Conservation (phyloP, 2,797 vertebrate species). For the Typhlichthys subterraneus region DNA sequence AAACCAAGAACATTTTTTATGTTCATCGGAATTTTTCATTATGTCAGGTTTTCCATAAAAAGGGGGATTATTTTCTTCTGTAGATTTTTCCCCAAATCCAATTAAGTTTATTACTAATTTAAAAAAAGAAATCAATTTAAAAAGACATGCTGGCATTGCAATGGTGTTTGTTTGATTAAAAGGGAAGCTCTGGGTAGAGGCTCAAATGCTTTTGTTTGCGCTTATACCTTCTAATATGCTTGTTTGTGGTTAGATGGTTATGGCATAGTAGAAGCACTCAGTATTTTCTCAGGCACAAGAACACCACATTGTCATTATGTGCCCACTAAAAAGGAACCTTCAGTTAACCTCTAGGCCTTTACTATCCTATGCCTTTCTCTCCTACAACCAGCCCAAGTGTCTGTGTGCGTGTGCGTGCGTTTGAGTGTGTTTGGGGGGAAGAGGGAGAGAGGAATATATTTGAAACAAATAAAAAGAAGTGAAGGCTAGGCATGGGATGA, state of each 20-base stretch:
- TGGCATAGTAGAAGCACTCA: conserved; percentile 58
- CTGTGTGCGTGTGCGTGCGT: conserved; percentile 6
- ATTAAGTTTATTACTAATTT: conserved; percentile 38
- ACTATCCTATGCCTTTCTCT: conserved; percentile 39
- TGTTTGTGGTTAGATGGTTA: conserved; percentile 72
- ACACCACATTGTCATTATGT: conserved; percentile 77
- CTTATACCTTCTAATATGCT: conserved; percentile 57
- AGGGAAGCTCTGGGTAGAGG: conserved; percentile 40
- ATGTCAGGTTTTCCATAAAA: conserved; percentile 13
- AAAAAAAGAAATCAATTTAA: conserved; percentile 18
- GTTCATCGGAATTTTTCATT: background rate
- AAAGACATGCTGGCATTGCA: background rate
- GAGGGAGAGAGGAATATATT: conserved; percentile 65
- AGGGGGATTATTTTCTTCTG: background rate
- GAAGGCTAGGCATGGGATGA: conserved; percentile 15
- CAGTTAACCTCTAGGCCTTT: conserved; percentile 62
- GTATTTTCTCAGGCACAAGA: conserved; percentile 76
- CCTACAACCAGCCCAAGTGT: conserved; percentile 60
- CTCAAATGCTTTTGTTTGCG: conserved; percentile 65
- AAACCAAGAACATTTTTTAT: conserved; percentile 32
- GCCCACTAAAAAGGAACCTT: conserved; percentile 76
- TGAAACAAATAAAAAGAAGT: conserved; percentile 70
- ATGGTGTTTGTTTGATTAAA: conserved; percentile 49
- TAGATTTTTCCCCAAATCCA: conserved; percentile 23
- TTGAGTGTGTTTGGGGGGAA: conserved; percentile 33